These are phyloP conservation scores for Halcyon chelicuti DNA, from an alignment of 2,797 vertebrate species.

Conservation along the genomic window DNA sequence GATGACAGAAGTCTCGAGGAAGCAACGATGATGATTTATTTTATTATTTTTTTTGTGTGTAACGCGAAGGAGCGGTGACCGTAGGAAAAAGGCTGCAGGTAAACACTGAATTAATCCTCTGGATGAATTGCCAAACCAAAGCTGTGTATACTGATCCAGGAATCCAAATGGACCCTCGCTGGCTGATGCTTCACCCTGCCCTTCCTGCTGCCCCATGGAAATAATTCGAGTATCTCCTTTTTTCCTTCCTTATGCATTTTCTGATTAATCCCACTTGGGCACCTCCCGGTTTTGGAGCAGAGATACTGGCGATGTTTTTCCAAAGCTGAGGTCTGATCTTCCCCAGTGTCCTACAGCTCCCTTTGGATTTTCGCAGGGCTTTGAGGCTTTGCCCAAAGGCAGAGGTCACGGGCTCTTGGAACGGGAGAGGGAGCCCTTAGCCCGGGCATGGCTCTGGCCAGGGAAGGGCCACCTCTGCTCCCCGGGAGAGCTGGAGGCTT, in stretches of 20 bases:
- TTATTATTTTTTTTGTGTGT: background rate
- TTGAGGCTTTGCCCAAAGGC: background rate
- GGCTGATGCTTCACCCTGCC: background rate
- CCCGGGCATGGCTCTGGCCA: background rate
- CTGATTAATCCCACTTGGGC: background rate
- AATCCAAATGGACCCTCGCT: accelerated
- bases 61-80: accelerated
- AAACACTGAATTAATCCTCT: background rate
- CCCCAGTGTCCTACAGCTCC: accelerated
- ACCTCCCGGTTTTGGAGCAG: background rate
- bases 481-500: background rate
- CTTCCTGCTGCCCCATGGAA: accelerated
- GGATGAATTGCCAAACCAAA: background rate
- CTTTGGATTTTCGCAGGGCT: accelerated
- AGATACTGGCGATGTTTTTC: background rate
- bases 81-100: background rate
- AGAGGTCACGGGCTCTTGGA: background rate
- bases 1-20: background rate
- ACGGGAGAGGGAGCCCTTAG: conserved; percentile 50
- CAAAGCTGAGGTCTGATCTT: background rate
- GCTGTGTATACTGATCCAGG: background rate
- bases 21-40: background rate
- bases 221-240: background rate
- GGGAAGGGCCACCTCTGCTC: background rate
- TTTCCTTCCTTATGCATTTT: accelerated